A percentile compares a stretch with the other conserved stretches of the same genome.
Conservation (phyloP, 1,140 invertebrate genomes). For the Sipha flava region DNA sequence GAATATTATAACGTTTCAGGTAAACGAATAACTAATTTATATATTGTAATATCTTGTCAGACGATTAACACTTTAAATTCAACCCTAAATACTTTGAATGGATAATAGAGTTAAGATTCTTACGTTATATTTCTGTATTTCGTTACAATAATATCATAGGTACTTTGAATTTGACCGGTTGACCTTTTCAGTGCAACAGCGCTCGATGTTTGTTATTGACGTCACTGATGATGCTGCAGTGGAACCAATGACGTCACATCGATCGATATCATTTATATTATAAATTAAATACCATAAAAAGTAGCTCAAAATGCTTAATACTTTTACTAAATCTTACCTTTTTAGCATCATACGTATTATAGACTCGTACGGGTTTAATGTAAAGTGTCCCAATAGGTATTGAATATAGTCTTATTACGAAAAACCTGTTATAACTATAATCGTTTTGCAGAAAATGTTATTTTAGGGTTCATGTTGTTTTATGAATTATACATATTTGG, state of each 20-base stretch:
- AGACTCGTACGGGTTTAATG: too few relatives aligned
- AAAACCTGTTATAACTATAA: too few relatives aligned
- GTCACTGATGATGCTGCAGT: background rate
- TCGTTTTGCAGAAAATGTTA: too few relatives aligned
- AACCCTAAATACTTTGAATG: background rate
- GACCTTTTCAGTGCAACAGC: conserved; percentile 22
- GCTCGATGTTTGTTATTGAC: conserved; percentile 5
- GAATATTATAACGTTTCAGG: too few relatives aligned
- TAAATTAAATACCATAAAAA: background rate
- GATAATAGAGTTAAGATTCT: background rate
- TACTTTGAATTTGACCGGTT: conserved; percentile 17
- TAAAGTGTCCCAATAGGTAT: too few relatives aligned
- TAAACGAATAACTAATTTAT: too few relatives aligned
- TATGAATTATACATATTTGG: too few relatives aligned
- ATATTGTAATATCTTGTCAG: background rate
- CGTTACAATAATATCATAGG: background rate
- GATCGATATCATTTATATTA: conserved; percentile 2
- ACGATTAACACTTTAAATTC: background rate
- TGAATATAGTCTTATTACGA: too few relatives aligned
- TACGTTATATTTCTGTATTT: background rate
- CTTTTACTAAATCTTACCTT: background rate
- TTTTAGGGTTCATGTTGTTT: too few relatives aligned
- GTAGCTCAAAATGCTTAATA: background rate
- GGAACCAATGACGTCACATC: conserved; percentile 6
- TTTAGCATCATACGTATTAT: too few relatives aligned